Evolutionary conservation across 1,140 invertebrate genomes (phyloP), one percentile per base, ranked within the genome.

Genomic region (Charaxes varanes): DNA sequence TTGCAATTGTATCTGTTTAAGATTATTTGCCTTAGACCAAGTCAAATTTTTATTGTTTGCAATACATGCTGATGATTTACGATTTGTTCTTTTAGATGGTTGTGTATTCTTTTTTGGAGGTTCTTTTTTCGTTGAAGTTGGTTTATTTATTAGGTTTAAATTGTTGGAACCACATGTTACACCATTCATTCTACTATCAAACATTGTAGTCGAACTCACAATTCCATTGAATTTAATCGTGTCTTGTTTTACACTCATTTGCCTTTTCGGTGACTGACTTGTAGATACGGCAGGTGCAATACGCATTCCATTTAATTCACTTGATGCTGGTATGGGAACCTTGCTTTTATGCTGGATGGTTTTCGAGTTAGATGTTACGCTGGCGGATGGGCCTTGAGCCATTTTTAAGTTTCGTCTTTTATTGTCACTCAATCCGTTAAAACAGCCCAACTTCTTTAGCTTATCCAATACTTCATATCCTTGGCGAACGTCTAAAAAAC

Each of bases 11-110:
- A 77, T 60, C 61, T 81, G 78, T 54, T 83, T 83, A 2, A 83
- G 46, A 51, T 83, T 83, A 35, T 79, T 83, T 18, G 71, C 79
- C 56, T 78, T 83, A 10, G 79, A 83, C 79, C 79, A 83, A 1
- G 76, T 73, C n/a, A 83, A 54, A 14, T 83, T 83, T 59, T 83
- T 83, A 53, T 72, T 83, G 36, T 83, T 83, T 13, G 79, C 79
- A 26, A 80, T 83, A 44, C 79, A 83, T 11, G 76, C 76, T 6
- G 79, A 83, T 32, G 79, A 83, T 51, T 79, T 83, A 5, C 79
- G 65, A 40, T 83, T 83, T 3, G 70, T 78, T 42, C 70, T 68
- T 55, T 79, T 83, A 8, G 54, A 19, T 11, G 61, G 41, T 12
- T 59, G 56, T 31, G 47, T 23, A 10, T 59, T 55, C 34, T 70